Percentiles rank a stretch among this genome's conserved stretches.
Conservation (phyloP, 2,797 vertebrate species). For the Fratercula arctica region DNA sequence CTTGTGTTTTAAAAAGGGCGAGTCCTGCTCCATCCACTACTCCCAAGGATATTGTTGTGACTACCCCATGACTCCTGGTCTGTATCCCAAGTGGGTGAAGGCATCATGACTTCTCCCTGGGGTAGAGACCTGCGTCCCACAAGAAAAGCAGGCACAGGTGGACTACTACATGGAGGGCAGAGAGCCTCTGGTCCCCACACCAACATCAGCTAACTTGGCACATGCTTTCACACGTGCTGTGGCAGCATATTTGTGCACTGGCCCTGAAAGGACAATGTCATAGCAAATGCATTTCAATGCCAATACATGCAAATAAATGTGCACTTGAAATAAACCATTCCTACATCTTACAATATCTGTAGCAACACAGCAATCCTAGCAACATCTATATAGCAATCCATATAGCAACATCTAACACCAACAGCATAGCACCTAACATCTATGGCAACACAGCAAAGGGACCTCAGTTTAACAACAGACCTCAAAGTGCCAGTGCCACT, state of each 20-base stretch:
- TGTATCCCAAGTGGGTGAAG: background rate
- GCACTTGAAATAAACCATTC: background rate
- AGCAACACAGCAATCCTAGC: background rate
- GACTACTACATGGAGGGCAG: background rate
- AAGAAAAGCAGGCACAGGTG: background rate
- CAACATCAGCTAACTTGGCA: background rate
- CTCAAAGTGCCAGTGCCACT: background rate
- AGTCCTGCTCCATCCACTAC: background rate
- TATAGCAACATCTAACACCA: background rate
- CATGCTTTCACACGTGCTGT: background rate
- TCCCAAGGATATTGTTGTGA: background rate
- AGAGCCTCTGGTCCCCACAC: background rate
- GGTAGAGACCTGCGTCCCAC: background rate
- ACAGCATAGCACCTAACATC: background rate
- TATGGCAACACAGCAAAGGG: background rate
- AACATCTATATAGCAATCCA: background rate
- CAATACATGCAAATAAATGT: background rate
- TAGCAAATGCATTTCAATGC: background rate
- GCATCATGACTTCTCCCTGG: background rate
- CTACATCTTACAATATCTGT: background rate
- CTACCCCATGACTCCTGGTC: background rate
- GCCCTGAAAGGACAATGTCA: background rate
- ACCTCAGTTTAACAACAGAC: background rate
- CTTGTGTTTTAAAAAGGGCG: background rate
- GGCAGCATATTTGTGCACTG: background rate